Percentiles rank a stretch among this genome's conserved stretches.
Evolutionary conservation across 2,113 vertebrate species (phyloP).

Genomic region (pig (Sus scrofa)): T2T-Sscrofa CM000812.6:200374001-200374500

Average conservation of each 20-base stretch:
- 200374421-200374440: too few relatives aligned
- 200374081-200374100: slow-evolving; percentile 4
- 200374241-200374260: slow-evolving; percentile 43
- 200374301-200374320: slow-evolving; percentile 8
- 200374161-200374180: background rate
- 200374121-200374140: slow-evolving; percentile 18
- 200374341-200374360: background rate
- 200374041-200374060: background rate
- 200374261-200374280: slow-evolving; percentile 42
- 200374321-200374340: slow-evolving; percentile 31
- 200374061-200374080: background rate
- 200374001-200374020: background rate
- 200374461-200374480: too few relatives aligned
- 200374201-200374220: background rate
- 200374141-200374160: background rate
- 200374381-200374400: slow-evolving; percentile 1
- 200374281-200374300: background rate
- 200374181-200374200: background rate
- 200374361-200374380: background rate
- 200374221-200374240: background rate
- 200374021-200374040: slow-evolving; percentile 7
- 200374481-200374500: too few relatives aligned
- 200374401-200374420: too few relatives aligned
- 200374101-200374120: background rate
- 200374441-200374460: too few relatives aligned